phyloP scores from a whole-genome alignment of 2,888 invertebrate genomes.

The Caenorhabditis drosophilae region DNA sequence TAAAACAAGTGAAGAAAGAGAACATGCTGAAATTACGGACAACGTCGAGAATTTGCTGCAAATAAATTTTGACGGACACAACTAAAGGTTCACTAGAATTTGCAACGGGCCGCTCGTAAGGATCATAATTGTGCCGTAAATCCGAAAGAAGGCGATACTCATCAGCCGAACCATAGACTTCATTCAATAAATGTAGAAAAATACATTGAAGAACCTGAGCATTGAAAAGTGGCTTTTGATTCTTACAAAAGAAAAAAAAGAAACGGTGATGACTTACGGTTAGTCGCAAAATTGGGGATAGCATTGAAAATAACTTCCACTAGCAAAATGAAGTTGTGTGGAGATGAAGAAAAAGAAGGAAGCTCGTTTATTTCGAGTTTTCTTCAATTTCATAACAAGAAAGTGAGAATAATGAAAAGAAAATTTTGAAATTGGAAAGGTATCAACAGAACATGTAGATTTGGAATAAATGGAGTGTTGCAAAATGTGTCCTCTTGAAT shows the following conservation, averaged over 20 bases:
- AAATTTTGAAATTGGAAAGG: too few species aligned
- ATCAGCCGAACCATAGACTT: conserved; percentile 41
- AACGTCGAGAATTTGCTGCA: conserved; percentile 60
- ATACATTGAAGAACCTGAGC: conserved; percentile 28
- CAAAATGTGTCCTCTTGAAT: too few species aligned
- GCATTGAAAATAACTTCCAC: conserved; percentile 5
- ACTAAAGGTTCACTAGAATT: conserved; percentile 56
- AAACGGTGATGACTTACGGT: conserved; percentile 30
- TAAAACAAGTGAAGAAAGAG: too few species aligned
- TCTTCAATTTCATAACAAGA: too few species aligned
- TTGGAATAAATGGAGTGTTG: too few species aligned
- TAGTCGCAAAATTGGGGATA: conserved; percentile 27
- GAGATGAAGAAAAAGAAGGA: too few species aligned
- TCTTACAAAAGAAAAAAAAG: neutral
- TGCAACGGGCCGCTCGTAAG: conserved; percentile 57
- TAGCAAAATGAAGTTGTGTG: neutral
- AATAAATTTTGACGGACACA: conserved; percentile 56
- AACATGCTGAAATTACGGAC: conserved; percentile 32
- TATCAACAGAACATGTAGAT: too few species aligned
- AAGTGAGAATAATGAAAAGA: too few species aligned
- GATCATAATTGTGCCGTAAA: conserved; percentile 56
- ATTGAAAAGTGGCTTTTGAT: neutral
- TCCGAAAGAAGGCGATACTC: conserved; percentile 55
- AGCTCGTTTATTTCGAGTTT: too few species aligned
- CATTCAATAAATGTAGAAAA: conserved; percentile 16